Base-by-base conservation (phyloP, 2,888 invertebrate genomes). In the Holacanthella duospinosa region DNA sequence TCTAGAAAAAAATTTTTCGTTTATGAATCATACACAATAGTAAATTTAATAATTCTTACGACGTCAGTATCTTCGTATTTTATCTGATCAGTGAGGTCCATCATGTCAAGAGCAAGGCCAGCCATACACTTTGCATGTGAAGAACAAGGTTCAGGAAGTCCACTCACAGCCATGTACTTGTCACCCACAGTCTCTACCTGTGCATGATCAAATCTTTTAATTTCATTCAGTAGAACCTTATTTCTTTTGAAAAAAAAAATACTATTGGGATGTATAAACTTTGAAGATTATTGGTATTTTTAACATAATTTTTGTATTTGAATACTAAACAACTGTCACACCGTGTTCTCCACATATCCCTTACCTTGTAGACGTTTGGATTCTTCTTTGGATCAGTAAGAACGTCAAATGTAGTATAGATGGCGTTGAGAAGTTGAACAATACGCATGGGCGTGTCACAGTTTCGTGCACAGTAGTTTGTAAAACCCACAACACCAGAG, bases 121-220 rank as follows among this genome's bases (percentile, higher is more conserved):
- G 89, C 92, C 75, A 96, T 94, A 75, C 93, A 92, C 72, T 87
- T 86, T 19, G 94, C 93, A 75, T 96, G 95, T 44, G 86, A 87
- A 63, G 85, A 84, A 76, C 93, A 93, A 9, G 87, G 88, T 76
- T 94, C 93, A 0, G 95, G 95, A 60, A 95, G 80, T 55, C 95
- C 95, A 73, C 93, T 92, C 0, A 94, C 95, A 0, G 94, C 93
- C 95, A 95, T 96, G 77, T 96, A 96, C 78, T 95, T 95, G 78
- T 95, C 95, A 65, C 95, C 95, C 26, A 95, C 93, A 16, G 95
- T 96, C 80, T 96, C 95, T 66, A 96, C 94, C 94, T 94, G 75
- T 12, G 36, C 48, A 48, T 48, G 21, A 48, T 36, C 36, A 36
- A 36, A 36, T 36, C 36, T 36, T 6, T 36, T 36, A 36, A 36